Evolutionary conservation across 2,888 invertebrate genomes (phyloP).

Genomic region (Pollenia angustigena): DNA sequence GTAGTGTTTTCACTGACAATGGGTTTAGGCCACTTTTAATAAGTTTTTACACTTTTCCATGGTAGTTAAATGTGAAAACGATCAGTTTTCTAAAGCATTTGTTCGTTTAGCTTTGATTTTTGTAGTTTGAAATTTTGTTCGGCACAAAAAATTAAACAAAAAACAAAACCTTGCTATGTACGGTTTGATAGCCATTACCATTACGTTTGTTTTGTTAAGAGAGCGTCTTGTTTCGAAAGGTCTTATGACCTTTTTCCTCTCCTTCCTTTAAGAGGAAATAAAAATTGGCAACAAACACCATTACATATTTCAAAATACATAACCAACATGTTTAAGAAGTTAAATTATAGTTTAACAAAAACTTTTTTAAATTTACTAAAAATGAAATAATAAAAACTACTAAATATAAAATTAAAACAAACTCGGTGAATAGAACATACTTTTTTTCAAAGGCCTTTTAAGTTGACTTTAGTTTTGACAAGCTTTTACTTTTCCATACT

Average conservation of each 20-base stretch:
- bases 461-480: too few relatives aligned
- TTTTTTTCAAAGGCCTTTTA: too few relatives aligned
- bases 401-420: too few relatives aligned
- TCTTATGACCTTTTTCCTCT: constrained; percentile 43
- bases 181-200: constrained; percentile 1
- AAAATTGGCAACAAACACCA: constrained; percentile 5
- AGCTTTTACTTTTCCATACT: too few relatives aligned
- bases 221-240: constrained; percentile 10
- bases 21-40: constrained; percentile 52
- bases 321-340: neutral
- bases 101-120: neutral
- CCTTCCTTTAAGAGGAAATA: neutral
- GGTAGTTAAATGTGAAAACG: constrained; percentile 14
- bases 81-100: neutral
- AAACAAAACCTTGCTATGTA: neutral
- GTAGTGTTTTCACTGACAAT: neutral
- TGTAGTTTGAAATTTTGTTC: neutral
- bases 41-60: constrained; percentile 56
- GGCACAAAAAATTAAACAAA: neutral
- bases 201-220: neutral
- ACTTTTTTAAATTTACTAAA: neutral
- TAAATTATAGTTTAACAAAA: neutral
- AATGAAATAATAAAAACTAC: too few relatives aligned
- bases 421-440: too few relatives aligned
- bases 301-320: neutral